Percentiles rank a stretch among this genome's conserved stretches.
Evolutionary conservation across 2,888 invertebrate genomes (phyloP).

Genomic region (Cetonia aurata): DNA sequence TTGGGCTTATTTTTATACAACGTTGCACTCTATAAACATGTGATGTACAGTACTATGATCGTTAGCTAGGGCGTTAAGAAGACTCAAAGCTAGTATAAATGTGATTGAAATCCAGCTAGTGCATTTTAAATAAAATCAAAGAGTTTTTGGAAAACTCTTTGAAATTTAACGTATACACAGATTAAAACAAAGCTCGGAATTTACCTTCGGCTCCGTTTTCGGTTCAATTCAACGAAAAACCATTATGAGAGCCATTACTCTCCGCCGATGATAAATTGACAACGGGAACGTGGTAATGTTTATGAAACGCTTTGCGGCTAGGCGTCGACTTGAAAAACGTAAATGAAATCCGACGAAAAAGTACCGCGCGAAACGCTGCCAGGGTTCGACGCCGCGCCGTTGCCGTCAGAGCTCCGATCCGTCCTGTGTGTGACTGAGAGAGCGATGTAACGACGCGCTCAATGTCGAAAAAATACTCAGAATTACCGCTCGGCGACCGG

Average conservation of each 20-base stretch:
- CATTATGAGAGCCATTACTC: slow-evolving; percentile 39
- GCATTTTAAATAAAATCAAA: too few species aligned
- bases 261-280: slow-evolving; percentile 29
- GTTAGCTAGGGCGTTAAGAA: not conserved
- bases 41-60: too few species aligned
- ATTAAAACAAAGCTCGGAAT: not conserved
- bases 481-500: slow-evolving; percentile 53
- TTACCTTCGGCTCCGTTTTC: slow-evolving; percentile 15
- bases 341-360: slow-evolving; percentile 52
- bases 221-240: slow-evolving; percentile 29
- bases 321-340: slow-evolving; percentile 31
- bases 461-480: slow-evolving; percentile 44
- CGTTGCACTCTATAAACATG: too few species aligned
- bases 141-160: not conserved
- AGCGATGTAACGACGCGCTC: slow-evolving; percentile 9
- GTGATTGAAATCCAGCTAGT: not conserved
- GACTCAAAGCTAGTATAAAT: not conserved
- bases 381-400: not conserved
- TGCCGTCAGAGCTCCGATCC: not conserved
- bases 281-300: slow-evolving; percentile 41
- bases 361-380: slow-evolving; percentile 41
- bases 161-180: too few species aligned
- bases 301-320: slow-evolving; percentile 39
- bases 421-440: slow-evolving; percentile 5
- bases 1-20: too few species aligned